Evolutionary conservation across 2,113 vertebrate genomes (phyloP), one percentile per base, ranked within the genome.

Genomic region (Rattus norvegicus): DNA sequence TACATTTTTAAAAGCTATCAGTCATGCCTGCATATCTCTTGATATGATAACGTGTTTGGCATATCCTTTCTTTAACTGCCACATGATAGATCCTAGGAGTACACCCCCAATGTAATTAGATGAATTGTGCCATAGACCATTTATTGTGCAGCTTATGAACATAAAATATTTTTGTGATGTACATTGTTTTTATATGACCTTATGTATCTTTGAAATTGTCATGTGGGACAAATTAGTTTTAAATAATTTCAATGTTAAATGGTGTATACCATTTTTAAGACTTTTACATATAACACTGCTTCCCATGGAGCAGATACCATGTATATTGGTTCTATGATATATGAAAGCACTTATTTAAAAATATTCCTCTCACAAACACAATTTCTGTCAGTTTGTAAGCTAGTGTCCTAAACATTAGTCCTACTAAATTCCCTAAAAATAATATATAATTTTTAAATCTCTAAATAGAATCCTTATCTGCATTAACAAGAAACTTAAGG

Each of bases 101-200:
- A 47, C 24, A 90, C 43, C 17, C 12, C 2, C 33, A 72, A 81
- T 59, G 13, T 63, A 89, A 75, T 92, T 76, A 92, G 49, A 22
- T 49, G 90, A 63, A 86, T 59, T 49, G 17, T 49, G 26, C 14
- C 84, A 79, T 65, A 24, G 65, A 5, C 73, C 5, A 67, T 81
- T 89, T 92, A 85, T 94, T 89, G 84, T 92, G 3, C 30, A 92
- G 52, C 33, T 86, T 92, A 81, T 9, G 54, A 13, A 54, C 43
- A 65, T 85, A 81, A 17, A 63, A 86, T 69, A n/a, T 10, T 70
- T 90, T 26, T 67, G 26, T 13, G 80, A 1, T 90, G 22, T 69
- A 7, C 20, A 16, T 89, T 84, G 28, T 56, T 91, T 83, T 69
- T 56, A n/a, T 76, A 69, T 47, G 67, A 92, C 84, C 49, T 79